Evolutionary conservation across 2,797 vertebrate genomes (phyloP), one percentile per base, ranked within the genome.

Genomic region (Melanogrammus aeglefinus): DNA sequence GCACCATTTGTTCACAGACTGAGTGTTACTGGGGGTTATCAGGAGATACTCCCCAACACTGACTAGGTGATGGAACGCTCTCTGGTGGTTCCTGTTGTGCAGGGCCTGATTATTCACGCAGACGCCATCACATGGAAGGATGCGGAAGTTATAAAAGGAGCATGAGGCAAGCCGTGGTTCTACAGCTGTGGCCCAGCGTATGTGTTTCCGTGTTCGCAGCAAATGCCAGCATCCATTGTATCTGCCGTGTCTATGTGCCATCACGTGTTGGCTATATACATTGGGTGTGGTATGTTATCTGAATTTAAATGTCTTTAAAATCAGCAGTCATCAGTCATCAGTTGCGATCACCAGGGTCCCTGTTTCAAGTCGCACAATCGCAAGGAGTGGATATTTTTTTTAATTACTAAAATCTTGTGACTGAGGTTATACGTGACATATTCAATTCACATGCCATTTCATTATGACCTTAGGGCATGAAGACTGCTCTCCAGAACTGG

Each of bases 151-250:
- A 18, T 13, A 72, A 18, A 27, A 69, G 0, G 31, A 72, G 70
- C 70, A 35, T 16, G 29, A 35, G 18, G 70, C 70, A 18, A 31
- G 70, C 27, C 1, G 6, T 1, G 31, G 29, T 33, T 6, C 69
- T 72, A 16, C 27, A 18, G 70, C 70, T 72, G 70, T 16, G 16
- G 70, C 70, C 13, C 18, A 8, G 33, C 16, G 70, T 51, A 41
- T n/a, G 31, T 70, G 75, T 76, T 63, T 18, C 24, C 39, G 35
- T 77, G 73, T 63, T 75, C 41, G 57, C 27, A 35, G 63, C 63
- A n/a, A 39, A 75, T 35, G 38, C 63, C 63, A 35, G 57, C 57
- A 24, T 72, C 29, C 21, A 35, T 31, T 72, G 35, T 21, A 21
- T 74, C 66, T 77, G 9, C 73, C 71, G 38, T 77, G 47, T 63